Conservation (phyloP, 2,888 invertebrate genomes). For the Fragum whitleyi region DNA sequence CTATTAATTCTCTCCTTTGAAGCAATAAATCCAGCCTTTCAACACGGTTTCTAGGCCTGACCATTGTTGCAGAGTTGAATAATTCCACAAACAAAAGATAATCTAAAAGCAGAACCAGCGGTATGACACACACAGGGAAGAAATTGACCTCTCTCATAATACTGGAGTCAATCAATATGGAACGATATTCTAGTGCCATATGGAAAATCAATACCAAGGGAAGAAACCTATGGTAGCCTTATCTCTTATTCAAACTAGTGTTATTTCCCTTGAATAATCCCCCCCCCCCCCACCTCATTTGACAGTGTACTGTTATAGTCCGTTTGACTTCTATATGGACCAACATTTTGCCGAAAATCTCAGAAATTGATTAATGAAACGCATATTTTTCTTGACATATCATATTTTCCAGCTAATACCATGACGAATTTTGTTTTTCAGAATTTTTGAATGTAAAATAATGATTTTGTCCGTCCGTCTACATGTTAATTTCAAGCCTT, state of each 20-base stretch:
- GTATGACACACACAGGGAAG: slow-evolving; percentile 10
- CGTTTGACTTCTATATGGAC: too few species aligned
- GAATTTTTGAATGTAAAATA: too few species aligned
- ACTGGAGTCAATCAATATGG: slow-evolving; percentile 19
- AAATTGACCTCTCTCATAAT: slow-evolving; percentile 8
- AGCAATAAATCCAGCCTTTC: neutral
- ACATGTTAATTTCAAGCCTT: too few species aligned
- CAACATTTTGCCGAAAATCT: too few species aligned
- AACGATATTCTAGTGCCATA: neutral
- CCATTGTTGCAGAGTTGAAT: neutral
- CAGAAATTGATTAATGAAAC: too few species aligned
- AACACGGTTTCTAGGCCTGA: neutral
- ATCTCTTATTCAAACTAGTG: neutral
- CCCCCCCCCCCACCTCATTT: too few species aligned
- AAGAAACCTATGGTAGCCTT: neutral
- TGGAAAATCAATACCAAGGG: slow-evolving; percentile 18
- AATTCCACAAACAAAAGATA: slow-evolving; percentile 21
- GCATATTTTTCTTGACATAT: too few species aligned
- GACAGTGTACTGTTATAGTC: too few species aligned
- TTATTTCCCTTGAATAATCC: slow-evolving; percentile 10
- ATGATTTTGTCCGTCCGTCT: too few species aligned
- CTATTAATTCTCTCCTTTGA: neutral
- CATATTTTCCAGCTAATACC: too few species aligned
- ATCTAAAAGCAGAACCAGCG: neutral
- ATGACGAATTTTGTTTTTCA: too few species aligned